A percentile compares a stretch with the other conserved stretches of the same genome.
Conservation (phyloP, 2,888 invertebrate genomes). For the Iselma pallidipennis region DNA sequence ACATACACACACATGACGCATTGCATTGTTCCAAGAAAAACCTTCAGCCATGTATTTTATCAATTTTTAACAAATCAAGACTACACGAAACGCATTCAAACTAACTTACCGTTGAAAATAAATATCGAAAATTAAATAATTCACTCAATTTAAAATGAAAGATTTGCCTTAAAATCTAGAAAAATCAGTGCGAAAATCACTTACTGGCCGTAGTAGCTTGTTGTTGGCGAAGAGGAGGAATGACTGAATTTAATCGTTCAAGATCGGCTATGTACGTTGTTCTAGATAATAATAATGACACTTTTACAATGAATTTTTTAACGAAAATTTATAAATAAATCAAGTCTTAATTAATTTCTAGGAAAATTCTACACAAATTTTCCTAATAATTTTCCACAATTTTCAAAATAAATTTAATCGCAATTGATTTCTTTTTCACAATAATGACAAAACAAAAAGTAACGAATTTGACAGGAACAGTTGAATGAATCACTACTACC, state of each 20-base stretch:
- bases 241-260: slow-evolving; percentile 30
- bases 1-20: slow-evolving; percentile 22
- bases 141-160: slow-evolving; percentile 2
- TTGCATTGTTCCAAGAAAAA: slow-evolving; percentile 24
- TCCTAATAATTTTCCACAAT: background rate
- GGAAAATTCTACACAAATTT: background rate
- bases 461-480: slow-evolving; percentile 20
- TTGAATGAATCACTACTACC: slow-evolving; percentile 11
- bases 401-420: background rate
- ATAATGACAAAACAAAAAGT: slow-evolving; percentile 16
- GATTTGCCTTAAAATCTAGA: slow-evolving; percentile 11
- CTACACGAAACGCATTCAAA: background rate
- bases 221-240: slow-evolving; percentile 57
- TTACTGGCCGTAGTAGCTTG: slow-evolving; percentile 60
- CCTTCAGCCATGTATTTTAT: slow-evolving; percentile 10
- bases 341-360: background rate
- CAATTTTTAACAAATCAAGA: background rate
- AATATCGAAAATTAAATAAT: background rate
- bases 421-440: background rate
- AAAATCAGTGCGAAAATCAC: slow-evolving; percentile 53
- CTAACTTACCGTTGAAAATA: slow-evolving; percentile 11
- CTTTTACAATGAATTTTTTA: slow-evolving; percentile 8
- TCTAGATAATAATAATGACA: background rate
- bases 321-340: background rate
- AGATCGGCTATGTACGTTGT: slow-evolving; percentile 22